A percentile compares a stretch with the other conserved stretches of the same genome.
Conservation (phyloP, 2,888 invertebrate species). For the Polydrusus pterygomalis region DNA sequence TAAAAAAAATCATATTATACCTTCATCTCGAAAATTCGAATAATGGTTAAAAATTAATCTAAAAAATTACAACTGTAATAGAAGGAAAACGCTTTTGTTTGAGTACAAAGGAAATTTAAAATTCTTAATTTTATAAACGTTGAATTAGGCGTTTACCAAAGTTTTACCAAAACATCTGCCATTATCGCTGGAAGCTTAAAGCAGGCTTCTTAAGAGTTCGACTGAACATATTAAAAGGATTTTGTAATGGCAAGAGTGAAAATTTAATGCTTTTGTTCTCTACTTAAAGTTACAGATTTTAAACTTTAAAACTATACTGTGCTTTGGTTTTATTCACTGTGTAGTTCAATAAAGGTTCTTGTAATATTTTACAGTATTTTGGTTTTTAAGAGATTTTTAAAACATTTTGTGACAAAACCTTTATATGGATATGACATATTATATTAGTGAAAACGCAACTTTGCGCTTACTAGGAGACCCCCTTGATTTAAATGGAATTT, state of each 20-base stretch:
- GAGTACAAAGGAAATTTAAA: not conserved
- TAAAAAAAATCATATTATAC: too few species aligned
- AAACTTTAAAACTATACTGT: not conserved
- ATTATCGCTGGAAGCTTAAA: conserved; percentile 29
- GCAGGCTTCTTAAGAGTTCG: conserved; percentile 17
- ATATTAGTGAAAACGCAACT: too few species aligned
- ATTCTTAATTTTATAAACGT: conserved; percentile 22
- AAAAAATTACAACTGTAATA: not conserved
- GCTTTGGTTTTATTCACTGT: not conserved
- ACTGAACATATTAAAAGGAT: conserved; percentile 24
- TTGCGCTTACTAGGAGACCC: too few species aligned
- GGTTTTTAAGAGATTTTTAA: too few species aligned
- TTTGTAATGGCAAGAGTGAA: conserved; percentile 7
- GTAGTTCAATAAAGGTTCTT: not conserved
- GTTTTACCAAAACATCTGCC: conserved; percentile 32
- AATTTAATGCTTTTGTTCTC: conserved; percentile 10
- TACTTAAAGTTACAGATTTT: not conserved
- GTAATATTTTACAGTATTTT: too few species aligned
- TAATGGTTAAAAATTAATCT: not conserved
- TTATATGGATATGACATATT: too few species aligned
- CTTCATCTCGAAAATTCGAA: too few species aligned
- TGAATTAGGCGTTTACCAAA: conserved; percentile 31
- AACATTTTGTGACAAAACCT: too few species aligned
- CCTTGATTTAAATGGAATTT: too few species aligned
- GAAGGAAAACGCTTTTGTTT: not conserved